Conservation (phyloP, 1,140 invertebrate genomes). For the Penaeus indicus region DNA sequence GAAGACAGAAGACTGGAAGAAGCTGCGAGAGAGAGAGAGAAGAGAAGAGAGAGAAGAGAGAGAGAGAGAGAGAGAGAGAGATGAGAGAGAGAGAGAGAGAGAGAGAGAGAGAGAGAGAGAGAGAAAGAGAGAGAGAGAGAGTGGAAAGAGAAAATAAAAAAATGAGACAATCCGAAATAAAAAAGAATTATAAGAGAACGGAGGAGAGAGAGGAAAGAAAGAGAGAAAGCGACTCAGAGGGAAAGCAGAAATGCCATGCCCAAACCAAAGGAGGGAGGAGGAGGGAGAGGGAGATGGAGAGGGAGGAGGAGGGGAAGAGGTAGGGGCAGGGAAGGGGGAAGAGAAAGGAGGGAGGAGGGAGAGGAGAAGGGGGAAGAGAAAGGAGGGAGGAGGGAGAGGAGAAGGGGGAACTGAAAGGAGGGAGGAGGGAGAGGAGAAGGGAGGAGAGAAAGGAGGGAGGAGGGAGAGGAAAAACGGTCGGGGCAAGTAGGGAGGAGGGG, state of each 20-base stretch:
- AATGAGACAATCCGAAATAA: background rate
- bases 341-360: too few relatives aligned
- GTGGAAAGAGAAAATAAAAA: background rate
- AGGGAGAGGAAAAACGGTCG: too few relatives aligned
- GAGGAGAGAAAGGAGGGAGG: background rate
- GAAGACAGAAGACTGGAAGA: too few relatives aligned
- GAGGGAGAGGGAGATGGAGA: too few relatives aligned
- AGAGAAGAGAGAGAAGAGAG: background rate
- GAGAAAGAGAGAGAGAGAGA: background rate
- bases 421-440: background rate
- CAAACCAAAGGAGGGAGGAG: too few relatives aligned
- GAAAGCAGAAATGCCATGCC: too few relatives aligned
- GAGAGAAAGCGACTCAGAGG: too few relatives aligned
- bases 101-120: constrained; percentile 10
- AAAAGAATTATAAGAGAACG: background rate
- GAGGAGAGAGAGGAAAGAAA: too few relatives aligned
- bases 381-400: background rate
- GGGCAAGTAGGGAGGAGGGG: too few relatives aligned
- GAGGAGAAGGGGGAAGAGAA: too few relatives aligned
- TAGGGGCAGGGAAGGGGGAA: too few relatives aligned
- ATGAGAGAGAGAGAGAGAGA: background rate
- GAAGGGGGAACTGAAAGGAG: background rate
- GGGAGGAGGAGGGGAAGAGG: too few relatives aligned
- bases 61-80: constrained; percentile 11
- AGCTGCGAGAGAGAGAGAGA: background rate